Evolutionary conservation across 2,888 invertebrate genomes (phyloP), one percentile per base, ranked within the genome.

Genomic region (Lycophotia porphyrea): DNA sequence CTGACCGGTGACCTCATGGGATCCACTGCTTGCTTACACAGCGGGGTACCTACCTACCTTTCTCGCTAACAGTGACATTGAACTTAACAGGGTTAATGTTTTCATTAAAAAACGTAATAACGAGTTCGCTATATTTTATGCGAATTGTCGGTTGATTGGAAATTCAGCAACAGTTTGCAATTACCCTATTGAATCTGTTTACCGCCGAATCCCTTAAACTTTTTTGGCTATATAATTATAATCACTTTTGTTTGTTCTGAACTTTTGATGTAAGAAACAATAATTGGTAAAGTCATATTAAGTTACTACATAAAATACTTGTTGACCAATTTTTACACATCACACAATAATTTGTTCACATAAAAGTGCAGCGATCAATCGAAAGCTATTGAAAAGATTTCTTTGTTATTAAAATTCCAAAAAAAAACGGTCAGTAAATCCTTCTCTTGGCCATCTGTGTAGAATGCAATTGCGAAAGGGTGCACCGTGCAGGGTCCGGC

Each of bases 1-100:
- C 81, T 93, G 93, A 89, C 91, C 92, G 88, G 84, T 93, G 93
- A 95, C 95, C 95, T 93, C 92, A 89, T 94, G 95, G 93, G 94
- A 95, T 91, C 88, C 88, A 88, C 90, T 90, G 92, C 93, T 92
- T 90, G 93, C 90, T 84, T 70, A 74, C 64, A 60, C 44, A 58
- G 70, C 47, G 61, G 60, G 68, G 39, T 36, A 61, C 61, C 21
- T 36, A 63, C 39, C 24, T 36, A 82, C 81, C 81, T 86, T 88
- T 78, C 84, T 88, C 76, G 84, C 69, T 81, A 74, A 82, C 83
- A 74, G 65, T 88, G 92, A 92, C 93, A 93, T 93, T 93, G 95
- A 95, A 94, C 93, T 93, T 92, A 87, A 85, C 87, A 76, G 85
- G 47, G 36, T 68, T 74, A 49, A 73, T 66, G 65, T 73, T 72